Conservation (phyloP, 2,888 invertebrate species). For the Acleris holmiana region DNA sequence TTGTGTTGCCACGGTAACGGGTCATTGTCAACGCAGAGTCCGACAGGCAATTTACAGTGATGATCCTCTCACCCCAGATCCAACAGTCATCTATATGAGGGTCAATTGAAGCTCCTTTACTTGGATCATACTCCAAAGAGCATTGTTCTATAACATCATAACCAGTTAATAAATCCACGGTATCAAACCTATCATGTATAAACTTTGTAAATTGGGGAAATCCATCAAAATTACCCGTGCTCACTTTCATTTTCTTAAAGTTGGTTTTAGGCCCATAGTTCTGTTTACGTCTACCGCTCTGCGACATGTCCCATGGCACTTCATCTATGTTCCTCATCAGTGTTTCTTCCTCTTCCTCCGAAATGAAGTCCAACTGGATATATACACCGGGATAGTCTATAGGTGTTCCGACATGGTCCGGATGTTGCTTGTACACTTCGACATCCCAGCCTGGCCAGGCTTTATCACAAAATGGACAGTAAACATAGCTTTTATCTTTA, state of each 20-base stretch:
- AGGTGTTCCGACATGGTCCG: constrained; percentile 85
- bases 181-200: constrained; percentile 89
- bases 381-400: constrained; percentile 88
- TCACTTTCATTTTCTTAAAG: constrained; percentile 96
- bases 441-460: constrained; percentile 91
- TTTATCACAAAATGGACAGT: constrained; percentile 90
- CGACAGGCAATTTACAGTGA: constrained; percentile 94
- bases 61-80: constrained; percentile 99
- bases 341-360: constrained; percentile 86
- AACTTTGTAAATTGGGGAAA: constrained; percentile 92
- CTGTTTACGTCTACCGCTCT: constrained; percentile 98
- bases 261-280: constrained; percentile 99
- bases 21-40: constrained; percentile 93
- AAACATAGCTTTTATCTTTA: constrained; percentile 86
- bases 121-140: constrained; percentile 95
- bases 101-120: constrained; percentile 96
- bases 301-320: constrained; percentile 95
- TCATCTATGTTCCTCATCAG: constrained; percentile 89
- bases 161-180: constrained; percentile 84
- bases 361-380: constrained; percentile 89
- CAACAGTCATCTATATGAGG: constrained; percentile 99
- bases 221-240: constrained; percentile 91
- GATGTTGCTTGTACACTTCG: constrained; percentile 85
- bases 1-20: constrained; percentile 80
- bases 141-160: constrained; percentile 97